Conservation (phyloP, 2,888 invertebrate species). For the Pantelozetes paolii region DNA sequence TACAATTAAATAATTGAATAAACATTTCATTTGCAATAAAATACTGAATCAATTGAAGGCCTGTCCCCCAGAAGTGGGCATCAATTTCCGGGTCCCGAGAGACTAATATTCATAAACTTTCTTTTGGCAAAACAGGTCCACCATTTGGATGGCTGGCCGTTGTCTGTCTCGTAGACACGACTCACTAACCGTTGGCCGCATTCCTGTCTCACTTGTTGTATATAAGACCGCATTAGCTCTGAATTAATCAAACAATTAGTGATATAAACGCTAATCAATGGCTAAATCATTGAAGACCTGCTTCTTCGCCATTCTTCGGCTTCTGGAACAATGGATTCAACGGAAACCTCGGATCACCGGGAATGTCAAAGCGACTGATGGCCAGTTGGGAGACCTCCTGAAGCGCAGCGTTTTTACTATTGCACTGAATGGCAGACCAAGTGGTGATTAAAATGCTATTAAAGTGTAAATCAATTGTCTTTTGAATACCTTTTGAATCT, state of each 20-base stretch:
- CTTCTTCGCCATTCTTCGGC: constrained; percentile 71
- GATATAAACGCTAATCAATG: neutral
- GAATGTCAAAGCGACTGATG: constrained; percentile 69
- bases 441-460: too few relatives aligned
- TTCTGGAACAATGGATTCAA: constrained; percentile 93
- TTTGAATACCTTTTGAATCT: constrained; percentile 66
- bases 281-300: constrained; percentile 47
- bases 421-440: constrained; percentile 60
- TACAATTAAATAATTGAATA: too few relatives aligned
- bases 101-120: constrained; percentile 98
- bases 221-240: constrained; percentile 87
- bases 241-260: constrained; percentile 43
- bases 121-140: constrained; percentile 99
- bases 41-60: neutral
- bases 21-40: neutral
- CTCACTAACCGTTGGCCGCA: constrained; percentile 84
- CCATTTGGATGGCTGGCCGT: constrained; percentile 85
- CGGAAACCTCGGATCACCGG: constrained; percentile 81
- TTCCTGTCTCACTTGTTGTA: constrained; percentile 92
- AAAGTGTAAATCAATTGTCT: too few relatives aligned
- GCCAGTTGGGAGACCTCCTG: constrained; percentile 96
- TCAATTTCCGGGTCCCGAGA: constrained; percentile 62
- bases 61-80: neutral
- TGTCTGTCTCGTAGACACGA: constrained; percentile 76
- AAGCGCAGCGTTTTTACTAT: constrained; percentile 74